Base-by-base conservation (phyloP, 2,888 invertebrate genomes). In the Lasioglossum lativentre region DNA sequence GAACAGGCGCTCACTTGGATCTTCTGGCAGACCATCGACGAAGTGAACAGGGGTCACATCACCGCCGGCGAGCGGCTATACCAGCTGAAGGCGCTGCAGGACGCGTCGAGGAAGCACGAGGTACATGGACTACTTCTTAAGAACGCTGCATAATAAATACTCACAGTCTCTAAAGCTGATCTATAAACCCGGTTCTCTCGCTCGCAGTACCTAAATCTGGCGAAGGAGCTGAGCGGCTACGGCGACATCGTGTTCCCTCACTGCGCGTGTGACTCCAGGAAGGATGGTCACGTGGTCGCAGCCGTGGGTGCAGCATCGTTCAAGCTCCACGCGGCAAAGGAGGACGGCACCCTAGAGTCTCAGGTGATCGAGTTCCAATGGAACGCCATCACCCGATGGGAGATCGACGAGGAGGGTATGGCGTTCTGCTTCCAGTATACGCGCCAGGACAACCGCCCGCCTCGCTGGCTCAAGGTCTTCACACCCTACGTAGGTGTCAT, bases 201-300 rank as follows among this genome's bases (percentile, higher is more conserved):
- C 16, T 74, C 63, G 0, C 91, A 96, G 96, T 99, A 99, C 95
- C 96, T 99, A 86, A 97, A 97, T 86, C 95, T 98, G 90, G 99
- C 98, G 30, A 96, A 98, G 83, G 96, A 97, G 89, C 96, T 99
- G 91, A 98, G 98, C 78, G 99, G 99, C 74, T 99, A 99, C 95
- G 99, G 98, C 0, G 97, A 98, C 94, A 96, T 99, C 23, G 97
- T 98, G 75, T 99, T 99, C 96, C 99, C 99, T 45, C 98, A 99
- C 96, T 97, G 99, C 95, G 96, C 97, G 52, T 98, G 99, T 95
- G 99, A 99, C 96, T 98, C 98, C 56, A 96, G 98, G 83, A 98
- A 98, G 94, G 97, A 97, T 90, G 98, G 98, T 68, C 98, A 98
- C 95, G 98, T 98, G 74, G 96, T 97, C 80, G 97, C 97, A 74